A percentile compares a stretch with the other conserved stretches of the same genome.
Evolutionary conservation across 2,113 vertebrate genomes (phyloP).

Genomic region (Nothoprocta perdicaria): DNA sequence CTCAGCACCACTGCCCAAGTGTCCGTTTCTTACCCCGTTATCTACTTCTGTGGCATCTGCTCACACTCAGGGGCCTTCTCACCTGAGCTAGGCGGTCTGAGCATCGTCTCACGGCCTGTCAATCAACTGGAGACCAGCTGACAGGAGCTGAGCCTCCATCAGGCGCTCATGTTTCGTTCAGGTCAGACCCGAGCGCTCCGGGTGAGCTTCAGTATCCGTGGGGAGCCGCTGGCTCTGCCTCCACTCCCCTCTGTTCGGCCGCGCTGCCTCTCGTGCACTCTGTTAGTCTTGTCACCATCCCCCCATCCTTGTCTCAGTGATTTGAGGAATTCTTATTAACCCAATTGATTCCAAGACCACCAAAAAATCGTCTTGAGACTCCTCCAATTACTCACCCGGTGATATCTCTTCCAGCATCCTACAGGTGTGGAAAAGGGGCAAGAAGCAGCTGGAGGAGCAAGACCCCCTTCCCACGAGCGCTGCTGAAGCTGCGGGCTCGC

Average conservation of each 20-base stretch:
- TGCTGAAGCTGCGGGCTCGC: rapidly evolving
- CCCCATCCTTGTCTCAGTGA: not conserved
- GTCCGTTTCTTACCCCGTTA: not conserved
- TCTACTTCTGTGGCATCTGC: not conserved
- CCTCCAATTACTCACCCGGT: not conserved
- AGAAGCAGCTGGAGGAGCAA: not conserved
- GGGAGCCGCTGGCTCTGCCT: not conserved
- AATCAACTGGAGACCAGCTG: rapidly evolving
- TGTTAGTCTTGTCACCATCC: not conserved
- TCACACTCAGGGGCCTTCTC: not conserved
- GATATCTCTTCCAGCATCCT: not conserved
- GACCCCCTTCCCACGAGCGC: not conserved
- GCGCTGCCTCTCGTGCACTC: rapidly evolving
- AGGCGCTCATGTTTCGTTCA: rapidly evolving
- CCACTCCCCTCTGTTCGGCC: not conserved
- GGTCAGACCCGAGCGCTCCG: not conserved
- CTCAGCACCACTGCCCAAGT: too few species aligned
- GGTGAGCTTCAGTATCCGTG: not conserved
- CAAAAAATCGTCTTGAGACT: not conserved
- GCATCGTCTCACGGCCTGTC: not conserved
- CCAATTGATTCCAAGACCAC: not conserved
- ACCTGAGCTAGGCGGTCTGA: not conserved
- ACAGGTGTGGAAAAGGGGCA: not conserved
- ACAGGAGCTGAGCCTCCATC: not conserved
- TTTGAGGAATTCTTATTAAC: not conserved